These are phyloP conservation scores for Sinocyclocheilus anshuiensis DNA, from an alignment of 2,113 vertebrate species.

Conservation along the genomic window DNA sequence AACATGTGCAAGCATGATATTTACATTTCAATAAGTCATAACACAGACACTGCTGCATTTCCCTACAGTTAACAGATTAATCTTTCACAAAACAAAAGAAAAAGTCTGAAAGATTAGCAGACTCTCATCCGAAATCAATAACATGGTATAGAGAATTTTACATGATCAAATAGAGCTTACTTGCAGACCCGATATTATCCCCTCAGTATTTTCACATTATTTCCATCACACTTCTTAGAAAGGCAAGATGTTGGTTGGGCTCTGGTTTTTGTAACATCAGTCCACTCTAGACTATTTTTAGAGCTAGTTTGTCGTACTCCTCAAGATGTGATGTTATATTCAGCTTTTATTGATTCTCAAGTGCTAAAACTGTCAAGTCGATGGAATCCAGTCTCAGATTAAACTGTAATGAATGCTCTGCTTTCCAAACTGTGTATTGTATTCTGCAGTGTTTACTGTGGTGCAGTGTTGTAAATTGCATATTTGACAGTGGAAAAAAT, in stretches of 20 bases:
- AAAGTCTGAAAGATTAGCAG: not conserved
- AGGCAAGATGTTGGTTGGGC: not conserved
- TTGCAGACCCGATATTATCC: not conserved
- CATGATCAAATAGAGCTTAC: not conserved
- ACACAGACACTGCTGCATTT: not conserved
- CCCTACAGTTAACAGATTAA: not conserved
- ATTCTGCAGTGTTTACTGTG: not conserved
- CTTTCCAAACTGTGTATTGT: not conserved
- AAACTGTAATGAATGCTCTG: slow-evolving; percentile 1
- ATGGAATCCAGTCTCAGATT: slow-evolving; percentile 37
- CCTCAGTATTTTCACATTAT: not conserved
- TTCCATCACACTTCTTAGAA: not conserved
- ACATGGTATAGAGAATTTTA: not conserved
- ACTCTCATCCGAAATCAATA: not conserved
- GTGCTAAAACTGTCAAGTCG: slow-evolving; percentile 60
- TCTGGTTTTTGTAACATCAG: slow-evolving; percentile 41
- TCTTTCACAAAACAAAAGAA: not conserved
- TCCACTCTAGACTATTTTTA: not conserved
- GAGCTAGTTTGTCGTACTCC: not conserved
- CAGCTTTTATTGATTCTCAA: slow-evolving; percentile 63
- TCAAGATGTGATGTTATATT: slow-evolving; percentile 47
- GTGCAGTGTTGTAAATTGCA: not conserved
- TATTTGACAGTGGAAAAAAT: not conserved
- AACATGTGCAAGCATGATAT: not conserved
- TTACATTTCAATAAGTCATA: not conserved